Evolutionary conservation across 2,113 vertebrate species (phyloP).

Genomic region (Heloderma charlesbogerti): DNA sequence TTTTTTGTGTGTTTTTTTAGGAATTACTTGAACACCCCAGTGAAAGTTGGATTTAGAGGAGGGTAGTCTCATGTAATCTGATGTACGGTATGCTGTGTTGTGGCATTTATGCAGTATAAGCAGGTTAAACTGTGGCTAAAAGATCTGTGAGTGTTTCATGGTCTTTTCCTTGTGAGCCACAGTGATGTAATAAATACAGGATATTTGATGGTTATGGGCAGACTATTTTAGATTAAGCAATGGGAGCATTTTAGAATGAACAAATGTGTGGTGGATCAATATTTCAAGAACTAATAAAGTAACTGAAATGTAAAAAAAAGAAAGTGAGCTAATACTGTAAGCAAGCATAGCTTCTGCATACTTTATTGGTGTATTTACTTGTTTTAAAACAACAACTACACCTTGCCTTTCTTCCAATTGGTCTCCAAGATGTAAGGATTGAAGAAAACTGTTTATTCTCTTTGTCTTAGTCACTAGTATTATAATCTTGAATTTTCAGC

Average conservation of each 20-base stretch:
- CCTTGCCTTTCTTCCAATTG: not conserved
- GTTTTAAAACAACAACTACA: not conserved
- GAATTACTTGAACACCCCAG: slow-evolving; percentile 28
- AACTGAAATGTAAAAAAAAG: not conserved
- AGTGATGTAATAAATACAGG: not conserved
- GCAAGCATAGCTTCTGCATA: not conserved
- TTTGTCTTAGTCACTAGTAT: not conserved
- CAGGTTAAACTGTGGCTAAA: not conserved
- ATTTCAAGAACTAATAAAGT: not conserved
- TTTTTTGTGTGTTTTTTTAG: slow-evolving; percentile 17
- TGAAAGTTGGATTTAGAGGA: slow-evolving; percentile 43
- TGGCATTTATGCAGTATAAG: slow-evolving; percentile 15
- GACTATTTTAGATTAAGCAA: not conserved
- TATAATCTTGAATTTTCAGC: not conserved
- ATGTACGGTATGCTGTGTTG: not conserved
- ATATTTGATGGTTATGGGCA: not conserved
- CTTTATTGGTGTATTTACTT: not conserved
- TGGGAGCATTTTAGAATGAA: not conserved
- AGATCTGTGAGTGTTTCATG: not conserved
- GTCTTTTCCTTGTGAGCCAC: not conserved
- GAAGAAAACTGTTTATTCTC: not conserved
- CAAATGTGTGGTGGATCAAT: not conserved
- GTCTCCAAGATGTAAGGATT: not conserved
- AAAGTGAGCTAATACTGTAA: not conserved
- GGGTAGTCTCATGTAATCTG: slow-evolving; percentile 36